A percentile compares a stretch with the other conserved stretches of the same genome.
Evolutionary conservation across 1,140 invertebrate genomes (phyloP).

Genomic region (Bombus impatiens): DNA sequence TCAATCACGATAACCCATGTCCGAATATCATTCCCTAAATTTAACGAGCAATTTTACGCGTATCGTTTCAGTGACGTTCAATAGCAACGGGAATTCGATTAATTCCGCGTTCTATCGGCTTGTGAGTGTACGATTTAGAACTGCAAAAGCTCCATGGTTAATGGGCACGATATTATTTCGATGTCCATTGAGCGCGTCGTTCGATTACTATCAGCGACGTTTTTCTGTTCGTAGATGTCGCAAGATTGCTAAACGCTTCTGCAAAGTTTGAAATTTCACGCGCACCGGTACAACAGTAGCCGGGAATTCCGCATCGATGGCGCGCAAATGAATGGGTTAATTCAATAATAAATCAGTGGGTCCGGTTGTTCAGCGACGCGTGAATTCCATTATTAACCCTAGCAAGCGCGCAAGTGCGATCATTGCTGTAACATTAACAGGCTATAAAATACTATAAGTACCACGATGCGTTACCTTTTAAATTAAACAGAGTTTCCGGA

Average conservation of each 20-base stretch:
- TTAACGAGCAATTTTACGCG: neutral
- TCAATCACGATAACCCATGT: too few relatives aligned
- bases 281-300: neutral
- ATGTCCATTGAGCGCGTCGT: neutral
- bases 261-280: neutral
- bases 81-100: neutral
- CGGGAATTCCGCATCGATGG: constrained; percentile 7
- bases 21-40: neutral
- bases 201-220: neutral
- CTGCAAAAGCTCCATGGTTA: neutral
- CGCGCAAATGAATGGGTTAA: constrained; percentile 16
- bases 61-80: neutral
- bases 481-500: neutral
- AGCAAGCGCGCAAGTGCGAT: neutral
- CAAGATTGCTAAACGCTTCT: neutral
- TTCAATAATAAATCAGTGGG: constrained; percentile 15
- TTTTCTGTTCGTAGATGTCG: neutral
- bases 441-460: neutral
- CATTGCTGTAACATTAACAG: neutral
- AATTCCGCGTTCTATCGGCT: neutral
- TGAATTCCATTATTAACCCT: constrained; percentile 27
- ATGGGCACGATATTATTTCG: constrained; percentile 10
- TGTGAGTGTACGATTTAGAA: neutral
- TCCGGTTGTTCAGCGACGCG: neutral
- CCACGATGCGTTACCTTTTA: neutral